These are phyloP conservation scores for Bombycilla garrulus DNA, from an alignment of 2,113 vertebrate species.

Conservation along the genomic window DNA sequence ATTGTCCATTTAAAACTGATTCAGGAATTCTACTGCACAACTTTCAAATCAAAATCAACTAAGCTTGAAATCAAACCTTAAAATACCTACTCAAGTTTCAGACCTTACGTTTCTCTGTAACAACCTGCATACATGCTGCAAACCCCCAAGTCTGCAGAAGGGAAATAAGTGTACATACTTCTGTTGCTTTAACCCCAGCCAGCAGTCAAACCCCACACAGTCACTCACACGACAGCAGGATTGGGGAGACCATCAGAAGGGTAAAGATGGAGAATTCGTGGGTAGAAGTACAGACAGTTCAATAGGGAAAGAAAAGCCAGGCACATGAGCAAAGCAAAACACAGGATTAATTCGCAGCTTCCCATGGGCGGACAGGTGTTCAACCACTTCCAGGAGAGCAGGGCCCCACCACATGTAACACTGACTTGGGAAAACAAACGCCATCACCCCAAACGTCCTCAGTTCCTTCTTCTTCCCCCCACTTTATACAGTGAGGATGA, in stretches of 20 bases:
- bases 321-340: background rate
- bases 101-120: background rate
- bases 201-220: background rate
- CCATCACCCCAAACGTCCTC: background rate
- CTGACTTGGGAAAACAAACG: background rate
- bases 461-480: background rate
- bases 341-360: background rate
- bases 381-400: background rate
- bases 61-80: background rate
- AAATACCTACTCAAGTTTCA: background rate
- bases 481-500: background rate
- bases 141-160: background rate
- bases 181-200: background rate
- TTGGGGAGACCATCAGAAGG: fast-evolving
- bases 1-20: background rate
- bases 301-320: background rate
- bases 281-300: background rate
- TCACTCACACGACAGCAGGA: background rate
- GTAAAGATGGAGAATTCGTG: background rate
- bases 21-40: background rate
- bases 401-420: background rate
- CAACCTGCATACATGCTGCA: background rate
- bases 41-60: background rate
- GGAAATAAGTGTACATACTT: background rate
- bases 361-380: background rate